Conservation (phyloP, 2,797 vertebrate genomes). For the Scomberomorus guttatus region DNA sequence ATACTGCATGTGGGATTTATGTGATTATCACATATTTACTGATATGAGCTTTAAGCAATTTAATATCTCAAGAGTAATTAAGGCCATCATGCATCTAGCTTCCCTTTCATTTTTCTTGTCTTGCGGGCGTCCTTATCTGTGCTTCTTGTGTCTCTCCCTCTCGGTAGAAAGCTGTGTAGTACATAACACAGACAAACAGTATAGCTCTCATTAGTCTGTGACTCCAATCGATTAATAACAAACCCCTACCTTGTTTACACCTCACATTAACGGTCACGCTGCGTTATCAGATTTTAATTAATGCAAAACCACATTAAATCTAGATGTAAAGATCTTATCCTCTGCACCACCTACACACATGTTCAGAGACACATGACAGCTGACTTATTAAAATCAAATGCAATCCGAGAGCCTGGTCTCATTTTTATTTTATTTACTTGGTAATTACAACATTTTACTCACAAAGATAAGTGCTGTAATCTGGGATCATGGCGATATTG, state of each 20-base stretch:
- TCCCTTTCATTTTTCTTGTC: not conserved
- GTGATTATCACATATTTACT: slow-evolving; percentile 14
- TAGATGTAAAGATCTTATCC: not conserved
- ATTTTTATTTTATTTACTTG: not conserved
- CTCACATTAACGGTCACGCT: slow-evolving; percentile 12
- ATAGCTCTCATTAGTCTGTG: not conserved
- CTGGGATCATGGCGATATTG: too few relatives aligned
- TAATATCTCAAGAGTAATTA: not conserved
- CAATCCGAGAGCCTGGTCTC: not conserved
- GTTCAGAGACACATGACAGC: not conserved
- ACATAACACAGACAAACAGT: not conserved
- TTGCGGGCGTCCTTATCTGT: not conserved
- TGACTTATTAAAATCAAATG: slow-evolving; percentile 3
- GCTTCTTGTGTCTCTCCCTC: not conserved
- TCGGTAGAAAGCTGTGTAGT: not conserved
- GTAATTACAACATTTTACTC: not conserved
- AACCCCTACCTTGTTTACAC: slow-evolving; percentile 1
- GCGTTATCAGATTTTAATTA: slow-evolving; percentile 45
- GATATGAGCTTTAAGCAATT: slow-evolving; percentile 8
- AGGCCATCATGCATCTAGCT: not conserved
- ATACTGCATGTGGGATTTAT: not conserved
- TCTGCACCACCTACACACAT: not conserved
- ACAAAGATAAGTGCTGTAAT: not conserved
- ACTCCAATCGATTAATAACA: slow-evolving; percentile 2
- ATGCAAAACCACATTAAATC: not conserved